These are phyloP conservation scores for Lepisosteus oculatus DNA, from an alignment of 2,113 vertebrate species.

Conservation along the genomic window DNA sequence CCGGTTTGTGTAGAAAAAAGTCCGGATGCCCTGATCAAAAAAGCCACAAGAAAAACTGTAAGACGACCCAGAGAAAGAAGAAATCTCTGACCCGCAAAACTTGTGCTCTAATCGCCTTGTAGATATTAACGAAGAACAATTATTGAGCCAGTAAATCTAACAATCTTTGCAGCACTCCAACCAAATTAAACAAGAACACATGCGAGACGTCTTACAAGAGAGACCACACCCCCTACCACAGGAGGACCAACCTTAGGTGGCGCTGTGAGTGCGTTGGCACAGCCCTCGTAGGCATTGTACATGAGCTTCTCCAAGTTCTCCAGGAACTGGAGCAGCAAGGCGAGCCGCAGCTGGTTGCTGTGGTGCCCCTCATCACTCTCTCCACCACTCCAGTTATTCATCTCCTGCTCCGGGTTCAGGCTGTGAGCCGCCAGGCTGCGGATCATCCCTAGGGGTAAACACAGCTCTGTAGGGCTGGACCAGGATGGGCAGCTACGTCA, in stretches of 20 bases:
- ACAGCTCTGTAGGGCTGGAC: not conserved
- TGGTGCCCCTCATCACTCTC: slow-evolving; percentile 90
- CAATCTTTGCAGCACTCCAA: not conserved
- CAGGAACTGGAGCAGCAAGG: slow-evolving; percentile 90
- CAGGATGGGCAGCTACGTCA: no score
- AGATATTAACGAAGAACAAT: not conserved
- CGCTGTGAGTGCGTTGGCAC: slow-evolving; percentile 90
- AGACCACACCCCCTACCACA: not conserved
- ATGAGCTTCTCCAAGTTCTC: slow-evolving; percentile 97
- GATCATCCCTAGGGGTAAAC: slow-evolving; percentile 79
- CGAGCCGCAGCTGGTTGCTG: slow-evolving; percentile 89
- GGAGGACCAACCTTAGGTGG: slow-evolving; percentile 84
- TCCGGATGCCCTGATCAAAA: slow-evolving; percentile 82
- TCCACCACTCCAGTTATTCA: slow-evolving; percentile 86
- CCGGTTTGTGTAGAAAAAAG: slow-evolving; percentile 95
- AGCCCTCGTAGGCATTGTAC: slow-evolving; percentile 98
- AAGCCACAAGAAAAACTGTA: not conserved
- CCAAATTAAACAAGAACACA: not conserved
- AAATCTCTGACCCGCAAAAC: no score
- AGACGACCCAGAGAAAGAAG: no score
- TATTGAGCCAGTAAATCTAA: not conserved
- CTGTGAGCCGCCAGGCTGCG: slow-evolving; percentile 92
- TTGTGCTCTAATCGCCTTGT: no score
- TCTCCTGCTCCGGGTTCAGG: slow-evolving; percentile 88
- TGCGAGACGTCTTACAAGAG: not conserved